Percentiles rank a stretch among this genome's conserved stretches.
Evolutionary conservation across 1,140 invertebrate species (phyloP).

Genomic region (Idris sp.): DNA sequence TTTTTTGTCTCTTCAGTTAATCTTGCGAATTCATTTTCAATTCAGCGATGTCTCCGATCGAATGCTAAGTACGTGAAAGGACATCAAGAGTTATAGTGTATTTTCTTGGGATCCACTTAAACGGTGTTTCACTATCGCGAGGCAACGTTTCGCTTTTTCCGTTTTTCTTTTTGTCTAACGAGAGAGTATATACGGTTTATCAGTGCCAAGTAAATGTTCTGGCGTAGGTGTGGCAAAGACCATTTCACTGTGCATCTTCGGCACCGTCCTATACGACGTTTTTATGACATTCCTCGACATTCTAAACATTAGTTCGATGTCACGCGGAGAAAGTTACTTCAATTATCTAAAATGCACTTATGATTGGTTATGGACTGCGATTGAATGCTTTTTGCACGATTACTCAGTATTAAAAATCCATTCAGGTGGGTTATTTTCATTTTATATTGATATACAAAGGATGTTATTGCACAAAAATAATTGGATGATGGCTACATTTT

Average conservation of each 20-base stretch:
- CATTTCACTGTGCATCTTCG: conserved; percentile 25
- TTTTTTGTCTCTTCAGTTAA: background rate
- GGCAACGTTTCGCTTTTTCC: conserved; percentile 33
- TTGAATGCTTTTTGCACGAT: conserved; percentile 19
- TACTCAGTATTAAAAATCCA: conserved; percentile 19
- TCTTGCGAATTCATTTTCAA: conserved; percentile 5
- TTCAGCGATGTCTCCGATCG: conserved; percentile 12
- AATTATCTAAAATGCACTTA: conserved; percentile 34
- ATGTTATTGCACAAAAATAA: conserved; percentile 26
- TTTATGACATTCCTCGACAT: conserved; percentile 40
- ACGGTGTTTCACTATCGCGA: conserved; percentile 25
- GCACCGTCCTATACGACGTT: conserved; percentile 39
- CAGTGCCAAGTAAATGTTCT: conserved; percentile 29
- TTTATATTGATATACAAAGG: conserved; percentile 30
- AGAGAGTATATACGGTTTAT: conserved; percentile 41
- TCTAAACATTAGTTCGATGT: conserved; percentile 29
- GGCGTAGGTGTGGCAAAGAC: conserved; percentile 40
- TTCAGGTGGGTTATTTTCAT: conserved; percentile 11
- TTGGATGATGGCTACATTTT: conserved; percentile 26
- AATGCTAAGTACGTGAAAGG: conserved; percentile 20
- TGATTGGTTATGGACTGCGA: conserved; percentile 20
- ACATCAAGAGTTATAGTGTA: conserved; percentile 20
- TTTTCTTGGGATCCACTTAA: conserved; percentile 31
- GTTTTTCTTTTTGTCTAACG: conserved; percentile 26
- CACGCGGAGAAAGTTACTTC: conserved; percentile 40